Percentiles rank a stretch among this genome's conserved stretches.
Conservation (phyloP, 2,113 vertebrate species). For the Heterotilapia buettikoferi region DNA sequence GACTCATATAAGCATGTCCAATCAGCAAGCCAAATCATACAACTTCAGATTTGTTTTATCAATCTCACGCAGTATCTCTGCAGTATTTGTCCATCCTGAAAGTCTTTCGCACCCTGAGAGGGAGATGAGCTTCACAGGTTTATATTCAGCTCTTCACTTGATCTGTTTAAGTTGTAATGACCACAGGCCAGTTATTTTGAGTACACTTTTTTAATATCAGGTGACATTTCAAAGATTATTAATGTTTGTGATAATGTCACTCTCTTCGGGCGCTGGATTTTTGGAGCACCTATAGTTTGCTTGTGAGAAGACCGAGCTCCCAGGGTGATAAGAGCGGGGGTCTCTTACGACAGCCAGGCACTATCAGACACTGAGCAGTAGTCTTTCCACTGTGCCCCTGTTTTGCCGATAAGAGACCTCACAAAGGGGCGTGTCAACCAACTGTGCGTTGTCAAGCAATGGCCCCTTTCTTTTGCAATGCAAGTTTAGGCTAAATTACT, state of each 20-base stretch:
- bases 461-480: neutral
- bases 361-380: slow-evolving; percentile 63
- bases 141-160: neutral
- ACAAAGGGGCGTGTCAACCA: slow-evolving; percentile 47
- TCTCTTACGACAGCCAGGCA: slow-evolving; percentile 40
- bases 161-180: neutral
- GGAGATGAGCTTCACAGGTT: neutral
- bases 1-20: neutral
- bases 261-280: neutral
- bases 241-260: neutral
- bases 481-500: neutral
- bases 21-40: neutral
- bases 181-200: neutral
- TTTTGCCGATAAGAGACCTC: slow-evolving; percentile 59
- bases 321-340: slow-evolving; percentile 49
- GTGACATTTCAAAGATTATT: neutral
- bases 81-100: neutral
- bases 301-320: slow-evolving; percentile 27
- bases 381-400: slow-evolving; percentile 51
- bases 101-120: neutral
- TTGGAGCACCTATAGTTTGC: neutral
- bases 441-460: neutral
- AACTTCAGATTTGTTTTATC: neutral
- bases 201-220: neutral
- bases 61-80: neutral